Evolutionary conservation across 2,888 invertebrate species (phyloP), one percentile per base, ranked within the genome.

Genomic region (Nemurella pictetii): DNA sequence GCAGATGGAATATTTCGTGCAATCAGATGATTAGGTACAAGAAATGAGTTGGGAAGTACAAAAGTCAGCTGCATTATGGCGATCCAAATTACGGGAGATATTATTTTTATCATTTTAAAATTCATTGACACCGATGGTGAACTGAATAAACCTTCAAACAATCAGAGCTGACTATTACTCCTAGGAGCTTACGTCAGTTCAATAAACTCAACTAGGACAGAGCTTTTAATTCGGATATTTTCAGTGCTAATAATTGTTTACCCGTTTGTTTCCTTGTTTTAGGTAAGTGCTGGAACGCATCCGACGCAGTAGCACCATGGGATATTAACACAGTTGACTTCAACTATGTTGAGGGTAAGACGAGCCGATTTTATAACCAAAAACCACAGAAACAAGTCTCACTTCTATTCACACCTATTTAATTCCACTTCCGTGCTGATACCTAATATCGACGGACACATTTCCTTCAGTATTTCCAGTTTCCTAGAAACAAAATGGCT

Each of bases 201-300:
- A n/a, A n/a, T n/a, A n/a, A n/a, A n/a, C n/a, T n/a, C n/a, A n/a
- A n/a, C n/a, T n/a, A n/a, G n/a, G n/a, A n/a, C n/a, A n/a, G n/a
- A n/a, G n/a, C n/a, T n/a, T n/a, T n/a, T n/a, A n/a, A n/a, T n/a
- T n/a, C n/a, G n/a, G n/a, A n/a, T n/a, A n/a, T n/a, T n/a, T n/a
- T n/a, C n/a, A n/a, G 28, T n/a, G 1, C 26, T 27, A 75, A 27
- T 28, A 7, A 75, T 78, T 78, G 78, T 78, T 78, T 78, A 78
- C 78, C 78, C n/a, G 78, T 78, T 25, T 78, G 78, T 78, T 78
- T 86, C 84, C 86, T 85, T 83, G 73, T 87, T 86, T 77, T 84
- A 87, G 87, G 87, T 87, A 87, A 87, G 87, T 85, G 85, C 86
- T 87, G 87, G 87, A 87, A 87, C 85, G 85, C 86, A 30, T 84